phyloP scores from a whole-genome alignment of 2,113 vertebrate species.

The Morone chrysops region DNA sequence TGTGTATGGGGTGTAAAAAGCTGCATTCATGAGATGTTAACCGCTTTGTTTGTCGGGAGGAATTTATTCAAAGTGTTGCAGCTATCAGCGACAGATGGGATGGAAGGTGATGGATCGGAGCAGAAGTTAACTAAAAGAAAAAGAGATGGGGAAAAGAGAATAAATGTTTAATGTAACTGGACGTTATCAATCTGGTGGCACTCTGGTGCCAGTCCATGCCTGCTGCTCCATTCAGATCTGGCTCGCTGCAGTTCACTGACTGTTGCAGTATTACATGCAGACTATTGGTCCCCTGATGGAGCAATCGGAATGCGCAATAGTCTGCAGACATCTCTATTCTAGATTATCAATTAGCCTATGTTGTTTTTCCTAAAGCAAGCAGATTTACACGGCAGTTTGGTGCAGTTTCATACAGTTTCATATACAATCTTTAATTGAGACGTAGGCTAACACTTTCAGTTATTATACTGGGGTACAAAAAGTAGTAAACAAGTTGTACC shows the following conservation, averaged over 20 bases:
- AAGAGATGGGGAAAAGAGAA: slow-evolving; percentile 39
- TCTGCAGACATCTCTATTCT: no score
- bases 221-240: slow-evolving; percentile 46
- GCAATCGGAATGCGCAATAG: not conserved
- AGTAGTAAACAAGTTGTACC: no score
- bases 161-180: slow-evolving; percentile 66
- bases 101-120: slow-evolving; percentile 72
- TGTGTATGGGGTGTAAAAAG: slow-evolving; percentile 78
- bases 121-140: slow-evolving; percentile 73
- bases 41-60: slow-evolving; percentile 79
- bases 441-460: not conserved
- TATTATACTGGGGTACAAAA: no score
- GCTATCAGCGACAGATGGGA: slow-evolving; percentile 80
- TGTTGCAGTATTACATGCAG: not conserved
- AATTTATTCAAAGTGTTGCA: slow-evolving; percentile 85
- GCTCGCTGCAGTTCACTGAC: not conserved
- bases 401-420: not conserved
- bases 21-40: slow-evolving; percentile 87
- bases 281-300: not conserved
- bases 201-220: slow-evolving; percentile 57
- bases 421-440: not conserved
- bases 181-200: slow-evolving; percentile 72
- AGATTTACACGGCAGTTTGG: not conserved
- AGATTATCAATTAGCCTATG: not conserved
- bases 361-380: not conserved